Evolutionary conservation across 2,888 invertebrate genomes (phyloP).

Genomic region (Aplocera efformata): DNA sequence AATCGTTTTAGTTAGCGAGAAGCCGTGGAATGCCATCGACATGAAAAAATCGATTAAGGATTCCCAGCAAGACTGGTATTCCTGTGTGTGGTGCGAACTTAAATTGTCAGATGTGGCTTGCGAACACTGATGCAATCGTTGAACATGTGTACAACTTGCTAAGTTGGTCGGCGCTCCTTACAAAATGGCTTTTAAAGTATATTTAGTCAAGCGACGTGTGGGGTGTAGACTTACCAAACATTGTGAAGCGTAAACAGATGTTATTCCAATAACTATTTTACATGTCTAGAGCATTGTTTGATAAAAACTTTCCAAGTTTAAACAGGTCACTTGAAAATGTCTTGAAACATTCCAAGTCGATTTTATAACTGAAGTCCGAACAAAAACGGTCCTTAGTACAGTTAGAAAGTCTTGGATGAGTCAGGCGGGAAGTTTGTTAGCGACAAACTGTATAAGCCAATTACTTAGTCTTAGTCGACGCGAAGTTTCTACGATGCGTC

Average conservation of each 20-base stretch:
- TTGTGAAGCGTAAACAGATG: slow-evolving; percentile 15
- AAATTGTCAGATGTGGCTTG: slow-evolving; percentile 3
- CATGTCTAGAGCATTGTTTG: slow-evolving; percentile 1
- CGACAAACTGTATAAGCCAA: slow-evolving; percentile 63
- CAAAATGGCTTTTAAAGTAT: slow-evolving; percentile 14
- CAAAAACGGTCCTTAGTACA: slow-evolving; percentile 25
- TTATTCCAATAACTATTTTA: slow-evolving; percentile 3
- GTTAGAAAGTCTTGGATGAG: slow-evolving; percentile 42
- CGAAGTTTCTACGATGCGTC: slow-evolving; percentile 49
- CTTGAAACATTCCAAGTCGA: slow-evolving; percentile 1
- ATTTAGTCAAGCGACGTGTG: slow-evolving; percentile 20
- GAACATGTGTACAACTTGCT: slow-evolving; percentile 6
- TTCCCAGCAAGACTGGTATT: slow-evolving; percentile 5
- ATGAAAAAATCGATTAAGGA: too few relatives aligned
- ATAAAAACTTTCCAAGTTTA: too few relatives aligned
- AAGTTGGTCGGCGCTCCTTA: slow-evolving; percentile 3
- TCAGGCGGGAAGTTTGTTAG: slow-evolving; percentile 51
- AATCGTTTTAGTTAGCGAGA: too few relatives aligned
- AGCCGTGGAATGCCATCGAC: too few relatives aligned
- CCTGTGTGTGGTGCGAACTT: slow-evolving; percentile 5
- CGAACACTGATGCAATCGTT: slow-evolving; percentile 6
- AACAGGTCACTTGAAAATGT: too few relatives aligned
- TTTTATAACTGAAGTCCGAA: slow-evolving; percentile 5
- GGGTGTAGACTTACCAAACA: slow-evolving; percentile 17
- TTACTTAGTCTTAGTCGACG: slow-evolving; percentile 64